Base-by-base conservation (phyloP, 2,888 invertebrate genomes). In the Galerucella calmariensis region DNA sequence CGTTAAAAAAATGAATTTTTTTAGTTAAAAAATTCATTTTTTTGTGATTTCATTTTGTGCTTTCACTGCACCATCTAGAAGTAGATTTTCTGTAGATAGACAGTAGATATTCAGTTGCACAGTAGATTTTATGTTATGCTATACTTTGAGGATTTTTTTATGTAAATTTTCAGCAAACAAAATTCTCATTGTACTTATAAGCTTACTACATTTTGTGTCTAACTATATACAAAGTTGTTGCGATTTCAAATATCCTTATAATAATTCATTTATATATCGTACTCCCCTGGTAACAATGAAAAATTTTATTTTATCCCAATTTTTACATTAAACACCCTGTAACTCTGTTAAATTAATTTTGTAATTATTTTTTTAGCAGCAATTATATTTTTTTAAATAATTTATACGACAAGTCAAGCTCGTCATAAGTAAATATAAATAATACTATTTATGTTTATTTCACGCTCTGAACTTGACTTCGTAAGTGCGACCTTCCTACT, bases 41-140 rank as follows among this genome's bases (percentile, higher is more conserved):
- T 73, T 69, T 68, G 35, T 44, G 48, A 16, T 66, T 73, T 65
- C 58, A 70, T 63, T 61, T 69, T 70, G 65, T 72, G 72, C 68
- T 76, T 78, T 69, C 71, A 71, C 68, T 65, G 73, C 78, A 78
- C 76, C 69, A 24, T 69, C 74, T 79, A 79, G 77, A 75, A 79
- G 77, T 79, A 78, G 79, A 77, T 77, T 77, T 77, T 77, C 74
- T 72, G 77, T 77, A 79, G 79, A 76, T 77, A 75, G 69, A 76
- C 56, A 61, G 75, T 76, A 73, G 75, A 69, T 72, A 14, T 76
- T 69, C n/a, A 62, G 74, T 70, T 66, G 78, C 77, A 79, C 78
- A 73, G 77, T 76, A 78, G 76, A 56, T 61, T 65, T 63, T 35
- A 8, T 35, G 35, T 35, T 35, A 35, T 8, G 35, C 35, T 35